Evolutionary conservation across 2,797 vertebrate genomes (phyloP), one percentile per base, ranked within the genome.

Genomic region (Bradypodion pumilum): DNA sequence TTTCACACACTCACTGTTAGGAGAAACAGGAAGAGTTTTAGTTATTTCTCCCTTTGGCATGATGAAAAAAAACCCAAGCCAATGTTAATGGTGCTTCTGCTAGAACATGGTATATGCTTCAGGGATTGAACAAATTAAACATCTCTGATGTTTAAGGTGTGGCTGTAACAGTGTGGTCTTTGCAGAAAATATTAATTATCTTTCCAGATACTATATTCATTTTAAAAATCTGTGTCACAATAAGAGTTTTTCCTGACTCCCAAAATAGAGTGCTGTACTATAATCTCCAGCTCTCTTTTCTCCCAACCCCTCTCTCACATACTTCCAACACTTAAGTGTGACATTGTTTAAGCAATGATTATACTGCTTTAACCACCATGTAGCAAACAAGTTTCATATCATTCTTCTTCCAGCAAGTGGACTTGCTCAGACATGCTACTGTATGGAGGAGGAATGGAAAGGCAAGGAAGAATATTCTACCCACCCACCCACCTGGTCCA

Each of bases 341-440:
- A 59, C 90, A 80, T 82, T 84, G 86, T 90, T 89, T 84, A 87
- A 85, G 85, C 46, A 86, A 84, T 93, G 91, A 94, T 94, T 85
- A 80, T 92, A 94, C 91, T 70, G 72, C 73, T 86, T n/a, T 87
- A 84, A 87, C 74, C 89, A 92, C 83, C 84, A 87, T 85, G 68
- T 73, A 76, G 44, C 82, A 89, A 95, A 93, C 90, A 94, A 81
- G 72, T 88, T 92, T 92, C 89, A 90, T 92, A 86, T 0, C 77
- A 93, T 94, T 85, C 52, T 16, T 52, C 93, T 95, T 93, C 90
- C 74, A 94, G 94, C 94, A 92, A 94, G 0, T 32, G 82, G 88
- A 90, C 95, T 94, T 93, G 95, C 92, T 89, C 86, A 89, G 93
- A 92, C 95, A 95, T 82, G 95, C 83, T 90, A 25, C 49, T 70